These are phyloP conservation scores for Philypnodon macrostomus DNA, from an alignment of 2,797 vertebrate genomes.

Conservation along the genomic window DNA sequence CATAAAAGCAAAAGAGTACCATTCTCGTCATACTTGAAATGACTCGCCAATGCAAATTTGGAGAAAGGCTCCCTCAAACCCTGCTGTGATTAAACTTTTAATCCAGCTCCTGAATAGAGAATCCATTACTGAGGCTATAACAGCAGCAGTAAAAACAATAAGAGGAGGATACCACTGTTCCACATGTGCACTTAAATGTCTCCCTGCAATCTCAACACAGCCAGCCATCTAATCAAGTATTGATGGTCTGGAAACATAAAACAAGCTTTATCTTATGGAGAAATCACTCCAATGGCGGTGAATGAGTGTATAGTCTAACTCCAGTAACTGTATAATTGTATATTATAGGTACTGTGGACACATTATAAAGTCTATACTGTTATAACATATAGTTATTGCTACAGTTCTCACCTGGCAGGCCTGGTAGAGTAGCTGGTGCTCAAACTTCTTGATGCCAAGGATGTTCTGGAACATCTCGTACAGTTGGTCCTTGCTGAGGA, in stretches of 20 bases:
- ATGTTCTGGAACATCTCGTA: conserved; percentile 99
- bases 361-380: neutral
- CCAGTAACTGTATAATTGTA: neutral
- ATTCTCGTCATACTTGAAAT: conserved; percentile 31
- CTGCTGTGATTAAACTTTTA: conserved; percentile 51
- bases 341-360: neutral
- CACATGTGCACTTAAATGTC: conserved; percentile 46
- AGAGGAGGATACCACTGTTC: conserved; percentile 52
- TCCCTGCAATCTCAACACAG: conserved; percentile 43
- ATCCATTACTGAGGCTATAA: conserved; percentile 55
- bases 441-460: conserved; percentile 98
- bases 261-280: conserved; percentile 1
- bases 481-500: conserved; percentile 98
- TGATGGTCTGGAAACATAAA: conserved; percentile 20
- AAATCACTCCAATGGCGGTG: neutral
- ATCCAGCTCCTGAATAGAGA: conserved; percentile 53
- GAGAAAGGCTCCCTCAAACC: conserved; percentile 33
- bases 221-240: conserved; percentile 16
- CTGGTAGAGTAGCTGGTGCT: conserved; percentile 97
- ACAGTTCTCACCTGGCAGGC: conserved; percentile 92
- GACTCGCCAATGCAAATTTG: conserved; percentile 47
- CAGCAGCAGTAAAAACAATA: conserved; percentile 51
- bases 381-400: no score
- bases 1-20: conserved; percentile 4
- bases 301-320: neutral